Evolutionary conservation across 2,888 invertebrate genomes (phyloP).

Genomic region (Hipparchia semele): DNA sequence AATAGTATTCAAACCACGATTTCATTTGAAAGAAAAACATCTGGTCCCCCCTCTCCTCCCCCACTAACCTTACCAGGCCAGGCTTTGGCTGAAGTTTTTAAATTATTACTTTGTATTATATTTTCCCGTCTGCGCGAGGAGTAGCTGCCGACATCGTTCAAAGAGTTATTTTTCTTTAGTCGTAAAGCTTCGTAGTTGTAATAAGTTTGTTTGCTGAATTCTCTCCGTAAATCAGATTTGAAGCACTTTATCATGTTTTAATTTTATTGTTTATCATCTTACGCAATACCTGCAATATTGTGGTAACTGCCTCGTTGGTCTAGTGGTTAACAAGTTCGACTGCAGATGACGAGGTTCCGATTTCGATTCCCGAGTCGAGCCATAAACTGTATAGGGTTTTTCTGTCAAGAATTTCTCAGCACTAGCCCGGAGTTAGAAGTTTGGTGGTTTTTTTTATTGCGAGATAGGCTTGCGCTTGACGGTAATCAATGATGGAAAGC

Average conservation of each 20-base stretch:
- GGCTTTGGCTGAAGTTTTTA: constrained; percentile 9
- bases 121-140: constrained; percentile 1
- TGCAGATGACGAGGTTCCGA: too few species aligned
- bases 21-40: constrained; percentile 14
- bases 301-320: too few species aligned
- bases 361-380: too few species aligned
- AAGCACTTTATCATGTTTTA: background rate
- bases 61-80: background rate
- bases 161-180: constrained; percentile 15
- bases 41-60: background rate
- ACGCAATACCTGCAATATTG: too few species aligned
- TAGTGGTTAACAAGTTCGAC: too few species aligned
- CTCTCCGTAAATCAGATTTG: background rate
- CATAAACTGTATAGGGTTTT: too few species aligned
- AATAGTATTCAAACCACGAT: constrained; percentile 5
- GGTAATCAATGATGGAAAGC: too few species aligned
- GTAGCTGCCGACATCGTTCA: background rate
- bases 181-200: constrained; percentile 7
- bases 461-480: too few species aligned
- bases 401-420: too few species aligned
- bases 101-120: constrained; percentile 20
- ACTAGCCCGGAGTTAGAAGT: too few species aligned
- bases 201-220: constrained; percentile 9
- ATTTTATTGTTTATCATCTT: too few species aligned
- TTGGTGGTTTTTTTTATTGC: too few species aligned